phyloP scores from a whole-genome alignment of 2,888 invertebrate genomes.

The Tiliacea citrago region DNA sequence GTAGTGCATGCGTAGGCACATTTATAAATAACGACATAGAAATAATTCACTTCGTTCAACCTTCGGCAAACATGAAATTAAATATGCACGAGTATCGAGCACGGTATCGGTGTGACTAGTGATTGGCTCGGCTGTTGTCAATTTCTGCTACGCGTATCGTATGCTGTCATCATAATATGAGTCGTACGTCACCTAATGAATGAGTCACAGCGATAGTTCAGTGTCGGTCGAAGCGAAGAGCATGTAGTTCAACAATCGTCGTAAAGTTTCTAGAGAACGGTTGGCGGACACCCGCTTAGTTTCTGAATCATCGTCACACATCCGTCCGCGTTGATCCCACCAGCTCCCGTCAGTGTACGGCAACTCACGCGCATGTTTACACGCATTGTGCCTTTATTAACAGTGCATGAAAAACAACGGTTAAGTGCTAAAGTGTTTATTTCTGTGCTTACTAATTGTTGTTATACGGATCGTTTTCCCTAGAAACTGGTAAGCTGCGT shows the following conservation, averaged over 20 bases:
- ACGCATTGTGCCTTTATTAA: constrained; percentile 80
- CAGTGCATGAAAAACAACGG: constrained; percentile 84
- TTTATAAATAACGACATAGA: constrained; percentile 28
- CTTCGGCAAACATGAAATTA: constrained; percentile 41
- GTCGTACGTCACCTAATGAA: constrained; percentile 74
- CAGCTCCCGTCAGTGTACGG: constrained; percentile 72
- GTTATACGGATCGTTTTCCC: constrained; percentile 68
- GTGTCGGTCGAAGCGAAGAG: constrained; percentile 63
- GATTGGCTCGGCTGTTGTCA: constrained; percentile 55
- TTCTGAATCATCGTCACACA: constrained; percentile 83
- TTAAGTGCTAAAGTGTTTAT: constrained; percentile 78
- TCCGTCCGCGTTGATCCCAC: constrained; percentile 77
- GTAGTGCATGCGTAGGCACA: not conserved
- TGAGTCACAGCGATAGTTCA: constrained; percentile 76
- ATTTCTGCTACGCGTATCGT: constrained; percentile 49
- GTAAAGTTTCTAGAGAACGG: constrained; percentile 79
- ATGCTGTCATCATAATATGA: constrained; percentile 66
- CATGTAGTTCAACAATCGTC: constrained; percentile 71
- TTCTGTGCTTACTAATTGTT: constrained; percentile 68
- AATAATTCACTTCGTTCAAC: constrained; percentile 33
- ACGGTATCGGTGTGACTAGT: constrained; percentile 38
- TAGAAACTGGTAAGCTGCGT: constrained; percentile 64
- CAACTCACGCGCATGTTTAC: constrained; percentile 84
- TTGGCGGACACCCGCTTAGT: constrained; percentile 75
- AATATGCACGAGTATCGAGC: constrained; percentile 51